Base-by-base conservation (phyloP, 1,140 invertebrate species). In the Drosophila biarmipes region DNA sequence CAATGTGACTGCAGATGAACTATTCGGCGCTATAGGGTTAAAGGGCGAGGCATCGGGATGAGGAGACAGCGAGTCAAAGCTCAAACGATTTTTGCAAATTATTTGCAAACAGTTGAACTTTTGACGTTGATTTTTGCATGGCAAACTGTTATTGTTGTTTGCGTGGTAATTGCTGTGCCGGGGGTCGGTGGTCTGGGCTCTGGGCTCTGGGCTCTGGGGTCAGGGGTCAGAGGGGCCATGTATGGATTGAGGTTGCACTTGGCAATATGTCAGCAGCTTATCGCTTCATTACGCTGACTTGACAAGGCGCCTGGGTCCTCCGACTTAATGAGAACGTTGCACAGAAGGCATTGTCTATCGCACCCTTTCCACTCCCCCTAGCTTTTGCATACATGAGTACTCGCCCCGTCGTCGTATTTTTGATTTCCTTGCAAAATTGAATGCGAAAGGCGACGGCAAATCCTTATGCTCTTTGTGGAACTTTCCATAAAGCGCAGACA, bases 51-150 rank as follows among this genome's bases (percentile, higher is more conserved):
- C 0, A n/a, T 12, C 31, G 17, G 38, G 12, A 12, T 29, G 19
- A 34, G 12, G n/a, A 76, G 49, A 58, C 45, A 57, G 34, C 56
- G 51, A 68, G 56, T 48, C 68, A 51, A 72, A 73, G 79, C 58
- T 68, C 53, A 82, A 81, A 77, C 73, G 79, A 78, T 82, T 82
- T 82, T 82, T 82, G 79, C 78, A 82, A 82, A 82, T 82, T 82
- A 82, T 82, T 82, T 82, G 79, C 79, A 82, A 82, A 82, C 79
- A 82, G 79, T 82, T 82, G 79, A 82, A 82, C 79, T 82, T 69
- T 74, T 77, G 68, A 74, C 79, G 73, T 82, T 82, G 79, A 82
- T 78, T 82, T 78, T 62, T 73, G 79, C 79, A 81, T 82, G 79
- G 71, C 58, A 82, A 56, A 69, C 45, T 68, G 75, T 54, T 73